A percentile compares a stretch with the other conserved stretches of the same genome.
These are phyloP conservation scores for Cantharis nigra DNA, from an alignment of 2,888 invertebrate genomes.

Conservation along the genomic window DNA sequence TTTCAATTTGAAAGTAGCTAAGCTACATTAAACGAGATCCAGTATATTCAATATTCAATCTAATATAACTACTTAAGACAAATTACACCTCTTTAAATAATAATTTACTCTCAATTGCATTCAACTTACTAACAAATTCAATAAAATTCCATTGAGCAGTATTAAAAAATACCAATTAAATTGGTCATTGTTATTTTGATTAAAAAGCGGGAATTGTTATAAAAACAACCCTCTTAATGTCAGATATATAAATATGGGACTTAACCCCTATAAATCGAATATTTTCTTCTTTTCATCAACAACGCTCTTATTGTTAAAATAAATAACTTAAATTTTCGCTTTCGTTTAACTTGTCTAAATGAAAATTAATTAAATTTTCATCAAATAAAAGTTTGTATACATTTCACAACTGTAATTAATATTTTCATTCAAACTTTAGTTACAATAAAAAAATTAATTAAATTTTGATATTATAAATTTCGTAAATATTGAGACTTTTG, in stretches of 20 bases:
- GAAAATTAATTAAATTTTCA: constrained; percentile 1
- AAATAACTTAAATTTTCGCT: constrained; percentile 1
- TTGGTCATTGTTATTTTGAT: neutral
- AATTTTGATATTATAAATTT: neutral
- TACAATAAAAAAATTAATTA: neutral
- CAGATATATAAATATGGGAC: neutral
- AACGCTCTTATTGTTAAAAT: neutral
- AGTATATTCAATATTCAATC: constrained; percentile 25
- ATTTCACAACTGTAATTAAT: constrained; percentile 3
- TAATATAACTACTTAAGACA: constrained; percentile 11
- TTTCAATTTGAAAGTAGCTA: constrained; percentile 32
- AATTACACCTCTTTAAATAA: neutral
- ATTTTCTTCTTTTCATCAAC: neutral
- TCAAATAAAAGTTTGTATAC: constrained; percentile 1
- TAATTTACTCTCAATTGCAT: neutral
- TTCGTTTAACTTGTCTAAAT: neutral
- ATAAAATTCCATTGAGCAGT: neutral
- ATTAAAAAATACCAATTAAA: neutral
- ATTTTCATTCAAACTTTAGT: neutral
- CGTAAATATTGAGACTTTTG: neutral
- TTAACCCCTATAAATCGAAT: neutral
- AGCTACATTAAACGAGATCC: constrained; percentile 14
- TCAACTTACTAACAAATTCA: neutral
- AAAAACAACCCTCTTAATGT: neutral
- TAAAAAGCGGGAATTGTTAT: neutral